phyloP scores from a whole-genome alignment of 1,140 invertebrate species.

The Tribolium madens region DNA sequence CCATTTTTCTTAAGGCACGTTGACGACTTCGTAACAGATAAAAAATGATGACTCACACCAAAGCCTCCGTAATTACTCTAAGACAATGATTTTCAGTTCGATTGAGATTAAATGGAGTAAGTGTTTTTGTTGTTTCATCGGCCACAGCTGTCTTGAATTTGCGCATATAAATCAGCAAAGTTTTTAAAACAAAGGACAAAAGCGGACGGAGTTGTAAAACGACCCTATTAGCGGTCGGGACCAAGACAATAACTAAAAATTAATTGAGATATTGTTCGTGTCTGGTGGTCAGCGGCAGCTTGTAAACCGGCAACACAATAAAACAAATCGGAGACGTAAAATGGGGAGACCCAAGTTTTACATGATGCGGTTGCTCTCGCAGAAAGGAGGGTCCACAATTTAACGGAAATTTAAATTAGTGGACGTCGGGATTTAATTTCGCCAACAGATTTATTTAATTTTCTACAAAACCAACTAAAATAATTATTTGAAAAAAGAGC shows the following conservation, averaged over 20 bases:
- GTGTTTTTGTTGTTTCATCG: not conserved
- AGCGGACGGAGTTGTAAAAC: constrained; percentile 24
- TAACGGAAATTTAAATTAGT: not conserved
- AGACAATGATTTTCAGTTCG: too few relatives aligned
- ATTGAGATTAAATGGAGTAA: not conserved
- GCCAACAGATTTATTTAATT: not conserved
- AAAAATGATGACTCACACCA: too few relatives aligned
- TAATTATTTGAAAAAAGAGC: too few relatives aligned
- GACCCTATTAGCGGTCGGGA: constrained; percentile 28
- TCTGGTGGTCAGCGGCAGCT: constrained; percentile 31
- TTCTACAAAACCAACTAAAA: not conserved
- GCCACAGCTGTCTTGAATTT: constrained; percentile 15
- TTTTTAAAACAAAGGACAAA: constrained; percentile 26
- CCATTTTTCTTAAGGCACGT: constrained; percentile 13
- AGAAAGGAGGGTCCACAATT: not conserved
- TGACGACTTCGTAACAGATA: too few relatives aligned
- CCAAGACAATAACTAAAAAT: constrained; percentile 34
- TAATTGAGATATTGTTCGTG: constrained; percentile 33
- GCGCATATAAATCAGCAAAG: constrained; percentile 16
- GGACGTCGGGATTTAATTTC: not conserved
- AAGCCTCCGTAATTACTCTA: too few relatives aligned
- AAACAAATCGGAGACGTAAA: constrained; percentile 36
- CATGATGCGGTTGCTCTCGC: constrained; percentile 22
- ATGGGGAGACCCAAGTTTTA: constrained; percentile 11
- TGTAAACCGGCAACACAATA: constrained; percentile 32